Evolutionary conservation across 2,888 invertebrate species (phyloP).

Genomic region (Pardosa pseudoannulata): DNA sequence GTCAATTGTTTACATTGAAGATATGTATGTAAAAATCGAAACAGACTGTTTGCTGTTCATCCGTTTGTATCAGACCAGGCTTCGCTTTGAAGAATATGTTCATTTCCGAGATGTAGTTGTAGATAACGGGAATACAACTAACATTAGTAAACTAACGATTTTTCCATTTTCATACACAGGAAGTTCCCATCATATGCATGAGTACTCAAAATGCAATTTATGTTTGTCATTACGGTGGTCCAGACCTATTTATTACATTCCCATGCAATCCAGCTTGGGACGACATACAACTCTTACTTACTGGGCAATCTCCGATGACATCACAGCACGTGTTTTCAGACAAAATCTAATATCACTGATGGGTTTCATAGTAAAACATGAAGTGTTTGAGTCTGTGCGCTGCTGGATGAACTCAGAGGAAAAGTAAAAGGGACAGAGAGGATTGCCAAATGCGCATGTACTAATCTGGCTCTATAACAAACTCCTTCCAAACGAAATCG

Average conservation of each 20-base stretch:
- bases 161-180: constrained; percentile 75
- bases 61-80: constrained; percentile 21
- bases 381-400: constrained; percentile 74
- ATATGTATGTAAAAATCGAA: constrained; percentile 74
- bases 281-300: constrained; percentile 40
- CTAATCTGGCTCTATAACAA: constrained; percentile 28
- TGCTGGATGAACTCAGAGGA: constrained; percentile 75
- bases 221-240: constrained; percentile 74
- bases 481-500: constrained; percentile 49
- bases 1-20: constrained; percentile 73
- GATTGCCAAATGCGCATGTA: constrained; percentile 74
- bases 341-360: constrained; percentile 74
- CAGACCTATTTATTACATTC: constrained; percentile 75
- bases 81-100: constrained; percentile 72
- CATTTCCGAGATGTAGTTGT: constrained; percentile 74
- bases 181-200: constrained; percentile 76
- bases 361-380: constrained; percentile 72
- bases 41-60: constrained; percentile 65
- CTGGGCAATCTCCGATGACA: constrained; percentile 70
- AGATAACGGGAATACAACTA: constrained; percentile 64
- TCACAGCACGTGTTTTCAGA: constrained; percentile 74
- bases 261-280: constrained; percentile 75
- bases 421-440: constrained; percentile 76
- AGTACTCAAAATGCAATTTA: constrained; percentile 75
- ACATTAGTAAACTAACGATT: constrained; percentile 11